Base-by-base conservation (phyloP, 2,888 invertebrate species). In the Andrena chrysosceles region DNA sequence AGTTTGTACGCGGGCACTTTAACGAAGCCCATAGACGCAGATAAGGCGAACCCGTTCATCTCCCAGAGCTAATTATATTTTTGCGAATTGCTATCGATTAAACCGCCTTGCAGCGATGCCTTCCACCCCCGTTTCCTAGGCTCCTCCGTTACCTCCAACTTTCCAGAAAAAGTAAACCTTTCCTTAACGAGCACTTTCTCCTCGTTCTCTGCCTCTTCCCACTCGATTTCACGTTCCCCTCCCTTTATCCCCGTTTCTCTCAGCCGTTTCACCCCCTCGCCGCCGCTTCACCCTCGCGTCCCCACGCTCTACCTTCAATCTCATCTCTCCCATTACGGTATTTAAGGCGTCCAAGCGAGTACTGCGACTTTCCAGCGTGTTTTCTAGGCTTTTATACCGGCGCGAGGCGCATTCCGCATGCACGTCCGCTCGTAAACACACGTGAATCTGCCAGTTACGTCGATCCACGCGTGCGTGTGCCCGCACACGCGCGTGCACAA, bases 321-420 rank as follows among this genome's bases (percentile, higher is more conserved):
- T 90, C 92, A 92, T 93, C 88, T 89, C 84, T 88, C 86, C 89
- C 86, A 90, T 91, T 87, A 81, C 77, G 89, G 78, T 91, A 89
- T 91, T 90, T 89, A 85, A 86, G 89, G 89, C 88, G 90, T 89
- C 89, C 90, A 90, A 88, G 87, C 91, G 85, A 90, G 90, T 92
- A 93, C 93, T 93, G 93, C 91, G 89, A 91, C 92, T 93, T 90
- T 91, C 91, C 87, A 87, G 73, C 89, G 87, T 85, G 67, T 84
- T 88, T 89, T 85, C 83, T 89, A 88, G 85, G 88, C 93, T 93
- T 93, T 93, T 93, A 93, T 93, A 93, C 89, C 78, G 74, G 29
- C 29, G 29, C 71, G 56, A 52, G 42, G 80, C 77, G 76, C 84
- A 81, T 77, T 85, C 84, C 80, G 87, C 84, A 75, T 87, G 85